These are phyloP conservation scores for Rafetus swinhoei DNA, from an alignment of 2,113 vertebrate genomes.

Conservation along the genomic window DNA sequence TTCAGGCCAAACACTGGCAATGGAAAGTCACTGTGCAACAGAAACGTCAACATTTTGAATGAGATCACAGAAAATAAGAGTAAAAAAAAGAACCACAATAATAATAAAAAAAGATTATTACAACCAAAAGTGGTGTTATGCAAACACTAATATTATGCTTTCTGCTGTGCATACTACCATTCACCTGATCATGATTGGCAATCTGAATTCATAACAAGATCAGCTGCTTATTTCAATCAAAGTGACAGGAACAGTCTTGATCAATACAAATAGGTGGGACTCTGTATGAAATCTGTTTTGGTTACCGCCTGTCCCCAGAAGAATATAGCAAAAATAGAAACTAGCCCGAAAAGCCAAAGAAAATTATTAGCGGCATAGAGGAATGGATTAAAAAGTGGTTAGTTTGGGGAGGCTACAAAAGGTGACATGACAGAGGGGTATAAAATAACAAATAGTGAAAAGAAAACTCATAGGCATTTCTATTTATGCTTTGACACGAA, in stretches of 20 bases:
- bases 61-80: background rate
- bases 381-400: background rate
- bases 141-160: background rate
- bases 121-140: background rate
- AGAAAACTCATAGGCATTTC: background rate
- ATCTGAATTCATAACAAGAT: background rate
- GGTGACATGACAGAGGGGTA: background rate
- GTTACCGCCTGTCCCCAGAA: background rate
- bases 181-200: background rate
- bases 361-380: background rate
- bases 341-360: background rate
- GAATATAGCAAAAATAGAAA: background rate
- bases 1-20: background rate
- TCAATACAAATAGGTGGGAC: background rate
- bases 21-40: background rate
- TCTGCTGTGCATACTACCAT: background rate
- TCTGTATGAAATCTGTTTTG: background rate
- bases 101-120: background rate
- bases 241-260: background rate
- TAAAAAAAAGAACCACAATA: fast-evolving
- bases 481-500: background rate
- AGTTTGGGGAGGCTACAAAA: background rate
- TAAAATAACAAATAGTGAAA: background rate
- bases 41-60: background rate
- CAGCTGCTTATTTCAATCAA: background rate